Conservation (phyloP, 2,797 vertebrate species). For the Percopsis omiscomaycus region DNA sequence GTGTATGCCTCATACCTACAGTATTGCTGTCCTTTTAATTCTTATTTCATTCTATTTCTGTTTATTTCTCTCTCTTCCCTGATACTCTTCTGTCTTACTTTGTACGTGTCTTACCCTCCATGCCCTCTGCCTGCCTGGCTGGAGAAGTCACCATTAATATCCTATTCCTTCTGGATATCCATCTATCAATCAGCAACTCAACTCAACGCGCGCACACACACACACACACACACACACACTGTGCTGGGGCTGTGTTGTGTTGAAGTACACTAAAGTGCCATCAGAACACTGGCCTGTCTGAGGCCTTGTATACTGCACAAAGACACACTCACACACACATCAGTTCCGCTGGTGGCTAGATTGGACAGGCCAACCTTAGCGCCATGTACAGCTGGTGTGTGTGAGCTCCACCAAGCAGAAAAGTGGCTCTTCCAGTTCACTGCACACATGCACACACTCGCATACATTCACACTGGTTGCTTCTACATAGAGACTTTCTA, state of each 20-base stretch:
- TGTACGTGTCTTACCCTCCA: background rate
- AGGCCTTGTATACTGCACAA: background rate
- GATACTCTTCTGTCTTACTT: no score
- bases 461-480: conserved; percentile 39
- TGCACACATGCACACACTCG: conserved; percentile 14
- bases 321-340: conserved; percentile 9
- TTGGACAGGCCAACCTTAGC: conserved; percentile 28
- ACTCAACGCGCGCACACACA: background rate
- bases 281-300: no score
- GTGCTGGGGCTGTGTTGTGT: no score
- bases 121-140: conserved; percentile 13
- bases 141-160: conserved; percentile 54
- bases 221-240: conserved; percentile 4
- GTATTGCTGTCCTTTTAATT: background rate
- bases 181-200: conserved; percentile 55
- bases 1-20: no score
- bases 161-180: conserved; percentile 36
- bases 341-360: conserved; percentile 32
- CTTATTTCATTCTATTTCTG: background rate
- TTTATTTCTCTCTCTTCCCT: background rate
- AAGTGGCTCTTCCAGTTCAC: conserved; percentile 45
- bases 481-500: conserved; percentile 11
- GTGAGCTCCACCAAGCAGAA: conserved; percentile 60
- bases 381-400: conserved; percentile 58
- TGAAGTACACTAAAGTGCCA: no score